Evolutionary conservation across 2,888 invertebrate species (phyloP).

Genomic region (Dryobota labecula): DNA sequence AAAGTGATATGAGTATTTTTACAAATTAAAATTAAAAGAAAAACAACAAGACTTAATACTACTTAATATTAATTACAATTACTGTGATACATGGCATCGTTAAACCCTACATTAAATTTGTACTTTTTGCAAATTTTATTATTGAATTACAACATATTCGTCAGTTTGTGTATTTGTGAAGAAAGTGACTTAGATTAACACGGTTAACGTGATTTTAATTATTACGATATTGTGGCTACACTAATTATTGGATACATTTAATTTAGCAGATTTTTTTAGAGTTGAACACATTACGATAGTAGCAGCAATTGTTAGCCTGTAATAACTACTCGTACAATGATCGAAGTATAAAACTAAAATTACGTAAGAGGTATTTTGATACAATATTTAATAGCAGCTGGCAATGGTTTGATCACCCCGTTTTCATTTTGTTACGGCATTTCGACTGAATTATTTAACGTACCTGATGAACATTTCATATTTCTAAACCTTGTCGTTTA

Average conservation of each 20-base stretch:
- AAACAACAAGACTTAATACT: conserved; percentile 54
- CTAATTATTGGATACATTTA: conserved; percentile 5
- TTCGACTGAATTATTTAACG: background rate
- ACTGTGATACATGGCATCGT: conserved; percentile 82
- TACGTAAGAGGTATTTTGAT: conserved; percentile 40
- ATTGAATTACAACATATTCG: conserved; percentile 52
- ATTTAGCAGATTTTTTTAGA: conserved; percentile 8
- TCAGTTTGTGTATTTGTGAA: conserved; percentile 60
- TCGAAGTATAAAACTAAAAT: conserved; percentile 17
- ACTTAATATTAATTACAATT: conserved; percentile 60
- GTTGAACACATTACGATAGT: conserved; percentile 25
- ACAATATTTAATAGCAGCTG: background rate
- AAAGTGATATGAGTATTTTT: conserved; percentile 62
- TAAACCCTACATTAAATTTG: conserved; percentile 78
- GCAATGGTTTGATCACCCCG: conserved; percentile 2
- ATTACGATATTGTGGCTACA: conserved; percentile 11
- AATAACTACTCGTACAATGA: conserved; percentile 1
- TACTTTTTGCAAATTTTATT: conserved; percentile 73
- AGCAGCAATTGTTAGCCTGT: background rate
- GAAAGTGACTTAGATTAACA: conserved; percentile 58
- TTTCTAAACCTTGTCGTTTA: background rate
- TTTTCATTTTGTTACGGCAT: background rate
- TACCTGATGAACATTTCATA: background rate
- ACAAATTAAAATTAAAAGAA: conserved; percentile 51
- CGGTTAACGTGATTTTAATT: conserved; percentile 43